Evolutionary conservation across 2,888 invertebrate species (phyloP).

Genomic region (Drosophila neutralis): DNA sequence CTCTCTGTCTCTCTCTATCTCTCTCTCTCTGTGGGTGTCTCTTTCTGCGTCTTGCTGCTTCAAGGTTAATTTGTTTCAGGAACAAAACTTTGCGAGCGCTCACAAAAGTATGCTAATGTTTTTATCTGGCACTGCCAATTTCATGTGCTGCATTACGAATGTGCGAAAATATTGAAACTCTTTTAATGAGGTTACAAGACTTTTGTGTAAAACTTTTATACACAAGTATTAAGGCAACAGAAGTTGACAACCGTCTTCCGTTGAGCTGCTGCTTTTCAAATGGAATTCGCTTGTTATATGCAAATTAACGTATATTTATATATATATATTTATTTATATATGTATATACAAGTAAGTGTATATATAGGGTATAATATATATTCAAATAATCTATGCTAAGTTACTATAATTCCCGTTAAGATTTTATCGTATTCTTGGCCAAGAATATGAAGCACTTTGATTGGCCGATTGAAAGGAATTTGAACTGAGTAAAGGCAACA

Average conservation of each 20-base stretch:
- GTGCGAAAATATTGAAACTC: constrained; percentile 60
- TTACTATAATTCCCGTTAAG: neutral
- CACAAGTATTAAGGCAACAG: constrained; percentile 12
- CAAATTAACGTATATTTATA: constrained; percentile 33
- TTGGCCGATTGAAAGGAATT: neutral
- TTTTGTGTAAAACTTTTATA: constrained; percentile 55
- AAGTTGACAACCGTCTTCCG: constrained; percentile 11
- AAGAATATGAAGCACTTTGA: neutral
- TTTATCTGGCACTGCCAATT: constrained; percentile 46
- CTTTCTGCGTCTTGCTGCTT: constrained; percentile 26
- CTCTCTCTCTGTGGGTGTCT: neutral
- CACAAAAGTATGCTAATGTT: constrained; percentile 71
- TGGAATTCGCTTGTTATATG: constrained; percentile 46
- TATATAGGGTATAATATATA: neutral
- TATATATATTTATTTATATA: neutral
- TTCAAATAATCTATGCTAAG: neutral
- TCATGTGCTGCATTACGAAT: constrained; percentile 36
- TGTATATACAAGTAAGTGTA: neutral
- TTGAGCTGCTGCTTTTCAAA: constrained; percentile 23
- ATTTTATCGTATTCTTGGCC: neutral
- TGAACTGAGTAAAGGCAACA: neutral
- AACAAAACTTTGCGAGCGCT: constrained; percentile 58
- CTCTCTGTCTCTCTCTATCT: constrained; percentile 13
- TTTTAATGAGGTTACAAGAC: constrained; percentile 65
- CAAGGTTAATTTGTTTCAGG: constrained; percentile 75